A percentile compares a stretch with the other conserved stretches of the same genome.
Conservation (phyloP, 2,888 invertebrate genomes). For the Andricus curvator region DNA sequence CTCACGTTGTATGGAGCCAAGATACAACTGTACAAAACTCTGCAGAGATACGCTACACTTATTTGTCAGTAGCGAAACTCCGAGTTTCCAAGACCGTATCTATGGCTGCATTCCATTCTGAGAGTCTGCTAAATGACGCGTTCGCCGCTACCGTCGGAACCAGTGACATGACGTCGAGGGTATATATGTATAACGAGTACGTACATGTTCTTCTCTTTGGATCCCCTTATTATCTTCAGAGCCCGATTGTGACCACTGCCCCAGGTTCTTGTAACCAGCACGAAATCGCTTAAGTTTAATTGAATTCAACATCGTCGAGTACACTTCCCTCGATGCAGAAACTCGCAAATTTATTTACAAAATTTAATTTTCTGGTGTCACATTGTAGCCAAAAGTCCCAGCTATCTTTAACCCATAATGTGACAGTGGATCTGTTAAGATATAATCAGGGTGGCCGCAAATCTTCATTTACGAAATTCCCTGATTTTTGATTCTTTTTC, state of each 20-base stretch:
- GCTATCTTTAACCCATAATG: too few species aligned
- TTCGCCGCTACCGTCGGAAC: conserved; percentile 9
- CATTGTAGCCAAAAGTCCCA: neutral
- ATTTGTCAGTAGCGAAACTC: conserved; percentile 43
- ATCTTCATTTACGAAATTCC: too few species aligned
- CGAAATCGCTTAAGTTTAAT: neutral
- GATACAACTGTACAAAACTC: conserved; percentile 27
- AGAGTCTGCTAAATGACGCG: conserved; percentile 53
- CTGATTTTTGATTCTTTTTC: too few species aligned
- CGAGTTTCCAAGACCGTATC: conserved; percentile 56
- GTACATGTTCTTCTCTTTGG: neutral
- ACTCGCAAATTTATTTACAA: neutral
- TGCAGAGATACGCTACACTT: conserved; percentile 24
- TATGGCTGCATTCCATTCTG: conserved; percentile 55
- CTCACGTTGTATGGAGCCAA: conserved; percentile 21
- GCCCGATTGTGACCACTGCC: neutral
- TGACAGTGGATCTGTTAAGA: too few species aligned
- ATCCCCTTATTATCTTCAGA: conserved; percentile 23
- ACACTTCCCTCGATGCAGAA: neutral
- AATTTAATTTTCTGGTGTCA: neutral
- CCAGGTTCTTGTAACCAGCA: neutral
- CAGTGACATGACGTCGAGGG: neutral
- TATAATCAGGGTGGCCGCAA: too few species aligned
- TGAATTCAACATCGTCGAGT: conserved; percentile 6
- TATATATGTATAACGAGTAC: too few species aligned